Evolutionary conservation across 2,797 vertebrate species (phyloP).

Genomic region (Acanthornis magna): DNA sequence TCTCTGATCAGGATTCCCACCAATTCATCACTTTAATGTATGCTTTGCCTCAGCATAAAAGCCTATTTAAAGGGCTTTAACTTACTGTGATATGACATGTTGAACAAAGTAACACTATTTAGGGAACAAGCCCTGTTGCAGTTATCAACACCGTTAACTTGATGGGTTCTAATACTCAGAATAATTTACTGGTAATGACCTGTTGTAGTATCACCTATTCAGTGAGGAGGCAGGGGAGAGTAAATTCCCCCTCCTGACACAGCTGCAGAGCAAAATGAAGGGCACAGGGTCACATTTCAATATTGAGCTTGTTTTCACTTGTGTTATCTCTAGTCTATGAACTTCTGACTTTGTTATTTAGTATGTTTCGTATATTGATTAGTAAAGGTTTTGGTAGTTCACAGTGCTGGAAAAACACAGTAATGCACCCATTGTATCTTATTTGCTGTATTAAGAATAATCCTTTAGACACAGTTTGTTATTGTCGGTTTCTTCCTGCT

Average conservation of each 20-base stretch:
- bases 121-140: not conserved
- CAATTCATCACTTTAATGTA: conserved; percentile 71
- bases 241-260: not conserved
- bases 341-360: conserved; percentile 5
- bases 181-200: conserved; percentile 11
- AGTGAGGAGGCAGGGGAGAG: not conserved
- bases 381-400: not conserved
- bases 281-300: not conserved
- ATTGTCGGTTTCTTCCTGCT: not conserved
- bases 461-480: not conserved
- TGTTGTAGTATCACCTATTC: not conserved
- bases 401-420: not conserved
- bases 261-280: not conserved
- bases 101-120: conserved; percentile 22
- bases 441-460: not conserved
- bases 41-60: conserved; percentile 24
- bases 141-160: not conserved
- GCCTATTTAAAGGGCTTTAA: not conserved
- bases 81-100: not conserved
- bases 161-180: not conserved
- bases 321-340: not conserved
- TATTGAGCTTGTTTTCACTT: not conserved
- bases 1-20: conserved; percentile 50
- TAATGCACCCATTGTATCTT: not conserved
- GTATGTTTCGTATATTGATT: not conserved